Evolutionary conservation across 2,888 invertebrate genomes (phyloP).

Genomic region (Phlogophora meticulosa): DNA sequence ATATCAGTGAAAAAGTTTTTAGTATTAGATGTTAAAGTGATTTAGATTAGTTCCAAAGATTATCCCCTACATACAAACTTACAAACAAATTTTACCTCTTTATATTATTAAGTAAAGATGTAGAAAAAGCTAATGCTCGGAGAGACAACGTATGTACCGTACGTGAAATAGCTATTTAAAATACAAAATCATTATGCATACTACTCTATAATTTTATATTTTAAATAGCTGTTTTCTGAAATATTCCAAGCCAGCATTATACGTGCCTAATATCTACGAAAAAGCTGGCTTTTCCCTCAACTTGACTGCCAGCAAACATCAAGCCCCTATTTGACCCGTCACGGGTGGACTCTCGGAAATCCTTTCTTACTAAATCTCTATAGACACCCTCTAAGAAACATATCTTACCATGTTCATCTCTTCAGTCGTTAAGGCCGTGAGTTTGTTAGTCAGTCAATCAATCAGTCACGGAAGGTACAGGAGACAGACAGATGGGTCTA

Average conservation of each 20-base stretch:
- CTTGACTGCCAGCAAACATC: neutral
- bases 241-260: neutral
- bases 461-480: constrained; percentile 12
- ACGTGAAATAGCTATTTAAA: too few species aligned
- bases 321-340: constrained; percentile 1
- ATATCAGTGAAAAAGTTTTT: too few species aligned
- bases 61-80: too few species aligned
- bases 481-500: constrained; percentile 13
- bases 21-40: too few species aligned
- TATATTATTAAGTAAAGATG: too few species aligned
- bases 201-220: too few species aligned
- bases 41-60: too few species aligned
- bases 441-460: constrained; percentile 21
- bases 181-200: too few species aligned
- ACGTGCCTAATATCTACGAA: neutral
- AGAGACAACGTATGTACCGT: too few species aligned
- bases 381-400: neutral
- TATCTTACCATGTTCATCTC: constrained; percentile 12
- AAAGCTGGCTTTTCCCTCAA: neutral
- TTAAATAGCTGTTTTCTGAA: too few species aligned
- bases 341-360: constrained; percentile 10
- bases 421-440: neutral
- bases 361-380: neutral
- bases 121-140: too few species aligned
- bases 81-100: too few species aligned